These are phyloP conservation scores for Chloromyia formosa DNA, from an alignment of 2,888 invertebrate species.

Conservation along the genomic window DNA sequence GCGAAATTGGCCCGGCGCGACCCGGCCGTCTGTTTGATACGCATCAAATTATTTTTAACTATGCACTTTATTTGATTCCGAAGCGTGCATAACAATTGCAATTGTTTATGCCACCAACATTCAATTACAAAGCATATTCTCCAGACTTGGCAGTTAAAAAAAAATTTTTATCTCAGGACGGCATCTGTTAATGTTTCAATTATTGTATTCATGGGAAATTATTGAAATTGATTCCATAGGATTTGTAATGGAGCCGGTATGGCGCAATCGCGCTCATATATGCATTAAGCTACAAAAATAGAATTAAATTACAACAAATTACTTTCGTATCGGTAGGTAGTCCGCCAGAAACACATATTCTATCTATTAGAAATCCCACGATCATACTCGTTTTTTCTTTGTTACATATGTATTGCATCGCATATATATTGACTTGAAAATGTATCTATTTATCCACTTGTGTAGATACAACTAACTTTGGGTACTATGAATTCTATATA, in stretches of 20 bases:
- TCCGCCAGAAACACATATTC: neutral
- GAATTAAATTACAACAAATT: slow-evolving; percentile 34
- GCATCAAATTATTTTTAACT: too few species aligned
- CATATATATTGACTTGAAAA: neutral
- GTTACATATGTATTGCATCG: slow-evolving; percentile 15
- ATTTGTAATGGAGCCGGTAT: slow-evolving; percentile 8
- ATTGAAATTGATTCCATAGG: slow-evolving; percentile 6
- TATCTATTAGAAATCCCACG: slow-evolving; percentile 4
- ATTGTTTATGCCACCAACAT: too few species aligned
- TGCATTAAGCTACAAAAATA: slow-evolving; percentile 25
- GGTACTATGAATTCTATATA: slow-evolving; percentile 19
- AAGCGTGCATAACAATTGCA: too few species aligned
- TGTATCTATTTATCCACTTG: neutral
- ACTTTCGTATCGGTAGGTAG: neutral
- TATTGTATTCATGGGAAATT: slow-evolving; percentile 20
- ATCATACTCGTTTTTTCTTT: slow-evolving; percentile 14
- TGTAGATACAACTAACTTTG: neutral
- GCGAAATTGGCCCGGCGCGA: too few species aligned
- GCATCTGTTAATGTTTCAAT: slow-evolving; percentile 28
- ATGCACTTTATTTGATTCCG: too few species aligned
- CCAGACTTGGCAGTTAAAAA: too few species aligned
- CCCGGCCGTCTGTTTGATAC: too few species aligned
- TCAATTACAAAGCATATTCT: too few species aligned
- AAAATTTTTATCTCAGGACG: neutral
- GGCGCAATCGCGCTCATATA: neutral